phyloP scores from a whole-genome alignment of 2,797 vertebrate species.

The Sitta carolinensis region DNA sequence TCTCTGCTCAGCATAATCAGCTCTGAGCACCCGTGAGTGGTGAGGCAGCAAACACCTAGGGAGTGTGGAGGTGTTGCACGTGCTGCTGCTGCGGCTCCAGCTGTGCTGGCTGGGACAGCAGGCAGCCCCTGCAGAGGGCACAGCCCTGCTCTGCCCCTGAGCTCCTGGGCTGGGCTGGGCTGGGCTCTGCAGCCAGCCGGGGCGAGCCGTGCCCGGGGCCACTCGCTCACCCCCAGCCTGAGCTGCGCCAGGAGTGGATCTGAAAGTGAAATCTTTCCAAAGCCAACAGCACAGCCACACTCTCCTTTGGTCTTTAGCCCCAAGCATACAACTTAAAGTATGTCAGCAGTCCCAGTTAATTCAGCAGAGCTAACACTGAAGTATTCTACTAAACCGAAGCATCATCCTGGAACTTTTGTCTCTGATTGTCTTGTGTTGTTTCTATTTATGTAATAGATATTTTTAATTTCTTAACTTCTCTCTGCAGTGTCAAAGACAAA shows the following conservation, averaged over 20 bases:
- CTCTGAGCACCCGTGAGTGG: neutral
- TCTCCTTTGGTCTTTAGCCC: neutral
- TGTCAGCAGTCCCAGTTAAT: neutral
- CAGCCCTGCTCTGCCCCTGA: neutral
- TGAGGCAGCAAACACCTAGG: neutral
- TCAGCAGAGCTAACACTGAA: neutral
- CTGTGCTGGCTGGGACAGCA: neutral
- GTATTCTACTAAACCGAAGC: neutral
- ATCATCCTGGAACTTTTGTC: neutral
- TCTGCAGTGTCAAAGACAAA: neutral
- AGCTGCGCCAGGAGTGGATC: neutral
- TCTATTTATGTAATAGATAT: neutral
- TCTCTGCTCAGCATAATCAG: neutral
- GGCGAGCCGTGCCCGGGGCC: too few relatives aligned
- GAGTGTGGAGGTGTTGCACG: neutral
- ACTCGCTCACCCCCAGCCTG: neutral
- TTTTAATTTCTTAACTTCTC: neutral
- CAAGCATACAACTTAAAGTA: neutral
- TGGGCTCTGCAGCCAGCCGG: too few relatives aligned
- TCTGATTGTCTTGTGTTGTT: neutral
- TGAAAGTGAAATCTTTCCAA: neutral
- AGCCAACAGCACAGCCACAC: rapidly evolving
- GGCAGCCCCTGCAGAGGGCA: neutral
- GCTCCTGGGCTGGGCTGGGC: neutral
- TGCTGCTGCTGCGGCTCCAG: neutral